Conservation (phyloP, 2,113 vertebrate species). For the Mesoclemmys tuberculata region DNA sequence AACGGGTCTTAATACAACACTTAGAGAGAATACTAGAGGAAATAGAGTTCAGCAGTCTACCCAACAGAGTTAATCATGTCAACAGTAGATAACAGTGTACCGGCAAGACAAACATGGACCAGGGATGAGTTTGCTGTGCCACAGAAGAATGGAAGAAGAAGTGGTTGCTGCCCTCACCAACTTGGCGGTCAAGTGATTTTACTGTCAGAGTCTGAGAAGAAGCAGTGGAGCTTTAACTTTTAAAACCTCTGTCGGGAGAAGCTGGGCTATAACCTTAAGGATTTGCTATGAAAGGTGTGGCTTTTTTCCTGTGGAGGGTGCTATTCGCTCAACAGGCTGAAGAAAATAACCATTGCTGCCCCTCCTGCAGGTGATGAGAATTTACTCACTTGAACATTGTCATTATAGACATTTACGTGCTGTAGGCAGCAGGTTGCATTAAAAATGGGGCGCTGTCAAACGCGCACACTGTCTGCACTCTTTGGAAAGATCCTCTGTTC, state of each 20-base stretch:
- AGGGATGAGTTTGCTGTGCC: constrained; percentile 73
- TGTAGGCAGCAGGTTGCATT: constrained; percentile 71
- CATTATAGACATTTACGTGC: constrained; percentile 64
- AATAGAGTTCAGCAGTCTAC: constrained; percentile 81
- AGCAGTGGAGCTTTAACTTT: constrained; percentile 68
- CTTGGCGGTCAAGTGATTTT: constrained; percentile 70
- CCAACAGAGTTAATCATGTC: constrained; percentile 83
- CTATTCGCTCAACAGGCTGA: constrained; percentile 71
- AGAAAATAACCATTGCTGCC: constrained; percentile 70
- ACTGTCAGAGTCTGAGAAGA: constrained; percentile 73
- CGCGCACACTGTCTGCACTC: constrained; percentile 63
- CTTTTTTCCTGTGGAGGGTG: constrained; percentile 76
- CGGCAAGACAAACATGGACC: constrained; percentile 49
- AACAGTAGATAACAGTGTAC: constrained; percentile 84
- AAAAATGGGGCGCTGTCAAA: constrained; percentile 54
- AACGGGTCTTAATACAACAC: constrained; percentile 97
- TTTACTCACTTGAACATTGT: constrained; percentile 74
- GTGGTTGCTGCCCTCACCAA: constrained; percentile 63
- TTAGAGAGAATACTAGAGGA: constrained; percentile 90
- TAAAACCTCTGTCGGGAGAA: constrained; percentile 66
- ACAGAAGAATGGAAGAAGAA: constrained; percentile 71
- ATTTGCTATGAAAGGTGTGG: constrained; percentile 75
- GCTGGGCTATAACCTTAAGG: constrained; percentile 75
- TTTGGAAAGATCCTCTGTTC: constrained; percentile 66
- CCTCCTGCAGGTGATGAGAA: constrained; percentile 75